These are phyloP conservation scores for Cuculus canorus DNA, from an alignment of 2,797 vertebrate genomes.

Conservation along the genomic window DNA sequence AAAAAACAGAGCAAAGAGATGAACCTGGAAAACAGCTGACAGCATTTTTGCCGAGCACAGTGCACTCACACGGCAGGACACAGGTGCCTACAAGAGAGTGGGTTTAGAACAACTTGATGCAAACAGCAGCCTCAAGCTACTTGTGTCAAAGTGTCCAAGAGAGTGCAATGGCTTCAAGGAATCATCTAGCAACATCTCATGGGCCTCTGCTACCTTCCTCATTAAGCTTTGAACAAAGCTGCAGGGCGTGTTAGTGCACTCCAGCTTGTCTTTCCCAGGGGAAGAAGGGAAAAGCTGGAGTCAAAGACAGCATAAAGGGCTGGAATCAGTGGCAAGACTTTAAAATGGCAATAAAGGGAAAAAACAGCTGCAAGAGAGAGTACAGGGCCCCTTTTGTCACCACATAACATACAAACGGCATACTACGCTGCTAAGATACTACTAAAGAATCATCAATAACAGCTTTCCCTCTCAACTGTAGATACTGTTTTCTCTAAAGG, in stretches of 20 bases:
- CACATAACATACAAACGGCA: not conserved
- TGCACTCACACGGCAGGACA: slow-evolving; percentile 37
- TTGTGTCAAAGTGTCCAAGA: slow-evolving; percentile 43
- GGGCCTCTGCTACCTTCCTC: slow-evolving; percentile 43
- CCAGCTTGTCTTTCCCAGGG: not conserved
- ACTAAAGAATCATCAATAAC: not conserved
- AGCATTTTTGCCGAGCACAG: not conserved
- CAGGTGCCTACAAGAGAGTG: slow-evolving; percentile 20
- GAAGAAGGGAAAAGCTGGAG: slow-evolving; percentile 28
- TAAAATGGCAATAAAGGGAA: slow-evolving; percentile 9
- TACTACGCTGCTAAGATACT: not conserved
- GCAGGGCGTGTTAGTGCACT: slow-evolving; percentile 22
- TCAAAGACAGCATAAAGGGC: slow-evolving; percentile 43
- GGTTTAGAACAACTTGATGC: slow-evolving; percentile 42
- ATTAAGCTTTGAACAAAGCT: slow-evolving; percentile 52
- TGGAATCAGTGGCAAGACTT: not conserved
- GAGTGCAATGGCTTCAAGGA: slow-evolving; percentile 53
- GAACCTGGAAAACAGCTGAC: slow-evolving; percentile 41
- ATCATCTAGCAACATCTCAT: slow-evolving; percentile 28
- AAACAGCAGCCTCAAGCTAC: slow-evolving; percentile 54
- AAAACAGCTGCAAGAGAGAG: not conserved
- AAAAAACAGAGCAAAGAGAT: slow-evolving; percentile 16
- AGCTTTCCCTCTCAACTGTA: not conserved
- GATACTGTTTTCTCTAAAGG: not conserved
- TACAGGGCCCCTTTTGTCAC: not conserved